These are phyloP conservation scores for Trimorus sp. DNA, from an alignment of 2,888 invertebrate genomes.

Conservation along the genomic window DNA sequence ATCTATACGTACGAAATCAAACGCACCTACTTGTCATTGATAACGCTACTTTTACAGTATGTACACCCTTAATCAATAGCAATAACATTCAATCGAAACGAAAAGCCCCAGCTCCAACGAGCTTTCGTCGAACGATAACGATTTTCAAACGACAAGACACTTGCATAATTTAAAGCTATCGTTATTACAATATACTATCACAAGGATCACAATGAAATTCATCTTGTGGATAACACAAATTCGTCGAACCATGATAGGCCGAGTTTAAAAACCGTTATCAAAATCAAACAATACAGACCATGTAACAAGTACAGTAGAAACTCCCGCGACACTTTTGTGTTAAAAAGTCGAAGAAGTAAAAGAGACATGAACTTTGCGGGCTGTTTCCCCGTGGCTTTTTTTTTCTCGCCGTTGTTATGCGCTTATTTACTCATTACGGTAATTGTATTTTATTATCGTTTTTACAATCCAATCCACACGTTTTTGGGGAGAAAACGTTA, in stretches of 20 bases:
- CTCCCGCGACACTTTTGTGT: not conserved
- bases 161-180: conserved; percentile 37
- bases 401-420: not conserved
- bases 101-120: conserved; percentile 8
- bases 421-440: not conserved
- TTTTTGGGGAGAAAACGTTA: not conserved
- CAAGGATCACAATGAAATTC: conserved; percentile 41
- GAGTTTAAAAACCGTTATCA: conserved; percentile 47
- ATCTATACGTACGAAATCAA: conserved; percentile 32
- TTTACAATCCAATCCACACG: conserved; percentile 15
- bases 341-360: not conserved
- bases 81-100: conserved; percentile 39
- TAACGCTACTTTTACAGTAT: conserved; percentile 56
- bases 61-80: conserved; percentile 49
- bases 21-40: conserved; percentile 32
- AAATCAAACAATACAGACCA: conserved; percentile 22
- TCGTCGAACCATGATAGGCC: conserved; percentile 39
- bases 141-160: conserved; percentile 44
- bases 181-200: conserved; percentile 48
- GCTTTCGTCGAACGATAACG: conserved; percentile 32
- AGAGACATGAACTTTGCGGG: not conserved
- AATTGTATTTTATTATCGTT: too few species aligned
- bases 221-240: conserved; percentile 15
- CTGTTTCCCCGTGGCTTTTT: not conserved
- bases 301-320: not conserved